Evolutionary conservation across 2,113 vertebrate species (phyloP), one percentile per base, ranked within the genome.

Genomic region (Petrocephalus microphthalmus): DNA sequence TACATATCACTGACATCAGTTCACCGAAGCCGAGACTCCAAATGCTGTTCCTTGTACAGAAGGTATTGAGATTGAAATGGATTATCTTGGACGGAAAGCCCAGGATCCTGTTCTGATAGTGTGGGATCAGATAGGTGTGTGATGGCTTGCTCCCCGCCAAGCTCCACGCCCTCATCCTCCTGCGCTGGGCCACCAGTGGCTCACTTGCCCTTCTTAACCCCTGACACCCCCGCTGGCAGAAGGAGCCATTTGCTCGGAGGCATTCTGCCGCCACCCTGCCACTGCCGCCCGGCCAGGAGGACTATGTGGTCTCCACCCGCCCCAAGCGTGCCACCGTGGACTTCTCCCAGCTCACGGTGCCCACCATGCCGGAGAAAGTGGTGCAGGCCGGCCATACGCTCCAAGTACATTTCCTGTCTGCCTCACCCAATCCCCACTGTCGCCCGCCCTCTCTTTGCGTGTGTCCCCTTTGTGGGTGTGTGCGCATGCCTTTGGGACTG

Each of bases 321-420:
- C 94, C 92, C 94, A 96, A 97, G 89, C 95, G 96, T 89, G 95
- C 94, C 94, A 98, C 97, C 89, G 91, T 98, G 97, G 98, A 99
- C 92, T 97, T 99, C 92, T 98, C 97, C 89, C 93, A 97, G 89
- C 96, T 99, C 88, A 96, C 95, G 84, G 87, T 94, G 85, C 96
- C 96, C 67, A 87, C 95, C 91, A 92, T 96, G 91, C 93, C 92
- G 91, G 96, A 97, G 92, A 94, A 92, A 78, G 45, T 90, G 89
- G 90, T 92, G 92, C 96, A 93, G 91, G 92, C 93, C 64, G 87
- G 90, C 90, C 90, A 94, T 86, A 89, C 93, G 93, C 92, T 94
- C 93, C 96, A 95, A 90, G 95, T 94, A 94, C 95, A 92, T 89
- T 88, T 91, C 89, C 92, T 90, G 90, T 67, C 88, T 88, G 33